phyloP scores from a whole-genome alignment of 37 sponge, comb jelly and placozoan genomes.

The Crambe crambe region DNA sequence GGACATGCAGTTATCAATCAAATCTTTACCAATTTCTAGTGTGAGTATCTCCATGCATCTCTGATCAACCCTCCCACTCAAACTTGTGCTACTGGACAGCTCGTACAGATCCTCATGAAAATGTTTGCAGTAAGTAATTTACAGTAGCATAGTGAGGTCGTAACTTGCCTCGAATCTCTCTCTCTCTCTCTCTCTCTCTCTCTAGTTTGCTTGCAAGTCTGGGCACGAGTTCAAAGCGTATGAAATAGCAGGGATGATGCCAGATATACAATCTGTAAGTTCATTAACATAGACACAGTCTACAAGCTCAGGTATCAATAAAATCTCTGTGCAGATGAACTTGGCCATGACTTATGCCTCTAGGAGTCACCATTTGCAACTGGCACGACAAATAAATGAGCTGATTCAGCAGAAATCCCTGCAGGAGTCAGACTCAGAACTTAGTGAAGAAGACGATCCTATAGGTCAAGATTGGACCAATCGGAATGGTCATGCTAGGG shows the following conservation, averaged over 20 bases:
- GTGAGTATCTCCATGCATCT: not conserved
- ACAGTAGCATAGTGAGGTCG: not conserved
- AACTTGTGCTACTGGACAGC: not conserved
- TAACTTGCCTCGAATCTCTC: too few species aligned
- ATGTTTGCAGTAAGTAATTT: constrained; percentile 72
- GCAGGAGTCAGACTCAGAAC: not conserved
- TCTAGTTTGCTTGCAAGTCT: constrained; percentile 72
- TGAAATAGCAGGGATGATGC: constrained; percentile 63
- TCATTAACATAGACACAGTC: not conserved
- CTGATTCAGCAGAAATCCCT: constrained; percentile 44
- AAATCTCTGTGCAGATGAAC: constrained; percentile 20
- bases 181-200: not conserved
- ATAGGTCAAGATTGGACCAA: not conserved
- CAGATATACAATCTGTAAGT: constrained; percentile 66
- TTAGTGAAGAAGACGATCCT: constrained; percentile 16
- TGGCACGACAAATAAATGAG: constrained; percentile 61
- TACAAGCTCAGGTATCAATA: not conserved
- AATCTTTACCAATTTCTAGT: not conserved
- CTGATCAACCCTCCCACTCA: constrained; percentile 1
- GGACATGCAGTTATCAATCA: not conserved
- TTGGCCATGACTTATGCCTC: constrained; percentile 76
- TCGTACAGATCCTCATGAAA: constrained; percentile 60
- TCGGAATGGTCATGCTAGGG: not conserved
- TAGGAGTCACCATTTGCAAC: constrained; percentile 30
- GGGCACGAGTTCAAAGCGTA: constrained; percentile 60